A percentile compares a stretch with the other conserved stretches of the same genome.
Conservation (phyloP, 2,797 vertebrate species). For the Gambusia yucatana region DNA sequence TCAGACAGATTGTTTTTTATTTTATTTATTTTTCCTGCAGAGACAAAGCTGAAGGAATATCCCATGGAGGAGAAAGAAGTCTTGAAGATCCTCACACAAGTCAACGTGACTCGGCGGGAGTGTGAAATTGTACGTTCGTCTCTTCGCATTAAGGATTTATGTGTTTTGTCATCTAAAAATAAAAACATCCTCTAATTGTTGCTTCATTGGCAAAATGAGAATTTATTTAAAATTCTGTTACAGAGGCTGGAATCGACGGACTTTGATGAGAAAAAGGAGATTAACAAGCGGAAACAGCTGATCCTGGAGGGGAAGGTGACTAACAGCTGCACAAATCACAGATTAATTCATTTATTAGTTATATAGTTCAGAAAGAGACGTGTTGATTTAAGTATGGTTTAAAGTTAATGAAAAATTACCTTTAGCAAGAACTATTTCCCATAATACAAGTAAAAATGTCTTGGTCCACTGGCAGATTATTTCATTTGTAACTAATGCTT, state of each 20-base stretch:
- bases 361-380: neutral
- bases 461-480: too few relatives aligned
- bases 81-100: constrained; percentile 92
- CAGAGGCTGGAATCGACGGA: constrained; percentile 92
- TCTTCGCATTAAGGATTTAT: neutral
- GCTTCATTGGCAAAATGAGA: neutral
- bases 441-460: too few relatives aligned
- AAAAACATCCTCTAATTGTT: neutral
- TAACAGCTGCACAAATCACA: neutral
- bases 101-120: constrained; percentile 90
- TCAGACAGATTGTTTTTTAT: neutral
- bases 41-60: constrained; percentile 88
- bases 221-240: neutral
- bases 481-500: too few relatives aligned
- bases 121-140: constrained; percentile 89
- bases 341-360: neutral
- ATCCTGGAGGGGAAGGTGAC: constrained; percentile 94
- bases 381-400: neutral
- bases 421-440: too few relatives aligned
- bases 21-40: constrained; percentile 66
- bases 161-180: neutral
- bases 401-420: neutral
- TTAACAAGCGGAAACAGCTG: constrained; percentile 94
- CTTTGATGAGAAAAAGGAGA: constrained; percentile 96
- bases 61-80: constrained; percentile 85